A percentile compares a stretch with the other conserved stretches of the same genome.
Evolutionary conservation across 30 jellyfish, hydroid and myxozoan genomes (phyloP).

Genomic region (Nemopilema nomurai): DNA sequence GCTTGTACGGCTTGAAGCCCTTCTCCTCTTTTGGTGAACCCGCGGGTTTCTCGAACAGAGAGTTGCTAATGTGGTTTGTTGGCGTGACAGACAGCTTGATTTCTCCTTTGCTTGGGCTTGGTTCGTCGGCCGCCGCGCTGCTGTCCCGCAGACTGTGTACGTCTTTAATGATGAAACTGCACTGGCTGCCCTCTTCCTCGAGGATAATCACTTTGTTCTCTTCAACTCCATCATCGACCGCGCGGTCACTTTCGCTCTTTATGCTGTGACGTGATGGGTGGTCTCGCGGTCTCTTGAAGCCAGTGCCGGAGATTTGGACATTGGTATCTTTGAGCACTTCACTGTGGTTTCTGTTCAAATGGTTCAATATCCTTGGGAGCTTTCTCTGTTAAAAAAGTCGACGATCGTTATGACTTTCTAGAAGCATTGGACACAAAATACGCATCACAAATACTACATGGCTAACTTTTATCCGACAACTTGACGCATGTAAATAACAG

Average conservation of each 20-base stretch:
- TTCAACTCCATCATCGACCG: conserved; percentile 17
- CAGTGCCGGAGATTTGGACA: conserved; percentile 11
- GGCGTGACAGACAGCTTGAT: conserved; percentile 12
- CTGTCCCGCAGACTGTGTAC: conserved; percentile 69
- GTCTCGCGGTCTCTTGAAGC: conserved; percentile 54
- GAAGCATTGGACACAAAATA: no score
- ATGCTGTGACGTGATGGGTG: background rate
- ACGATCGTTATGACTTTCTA: background rate
- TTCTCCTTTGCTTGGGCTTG: conserved; percentile 6
- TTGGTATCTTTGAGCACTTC: conserved; percentile 44
- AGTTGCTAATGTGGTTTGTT: background rate
- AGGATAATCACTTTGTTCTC: conserved; percentile 47
- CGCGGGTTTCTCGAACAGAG: conserved; percentile 4
- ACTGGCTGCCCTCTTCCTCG: conserved; percentile 49
- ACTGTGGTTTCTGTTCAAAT: conserved; percentile 51
- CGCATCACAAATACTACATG: no score
- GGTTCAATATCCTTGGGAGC: conserved; percentile 58
- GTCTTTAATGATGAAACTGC: conserved; percentile 56
- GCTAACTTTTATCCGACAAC: no score
- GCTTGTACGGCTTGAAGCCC: conserved; percentile 67
- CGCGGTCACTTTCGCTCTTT: background rate
- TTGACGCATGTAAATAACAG: no score
- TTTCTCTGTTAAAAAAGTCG: conserved; percentile 34
- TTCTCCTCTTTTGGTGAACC: conserved; percentile 29
- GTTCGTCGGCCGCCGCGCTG: conserved; percentile 34